A percentile compares a stretch with the other conserved stretches of the same genome.
These are phyloP conservation scores for Gobiocypris rarus DNA, from an alignment of 2,113 vertebrate genomes.

Conservation along the genomic window DNA sequence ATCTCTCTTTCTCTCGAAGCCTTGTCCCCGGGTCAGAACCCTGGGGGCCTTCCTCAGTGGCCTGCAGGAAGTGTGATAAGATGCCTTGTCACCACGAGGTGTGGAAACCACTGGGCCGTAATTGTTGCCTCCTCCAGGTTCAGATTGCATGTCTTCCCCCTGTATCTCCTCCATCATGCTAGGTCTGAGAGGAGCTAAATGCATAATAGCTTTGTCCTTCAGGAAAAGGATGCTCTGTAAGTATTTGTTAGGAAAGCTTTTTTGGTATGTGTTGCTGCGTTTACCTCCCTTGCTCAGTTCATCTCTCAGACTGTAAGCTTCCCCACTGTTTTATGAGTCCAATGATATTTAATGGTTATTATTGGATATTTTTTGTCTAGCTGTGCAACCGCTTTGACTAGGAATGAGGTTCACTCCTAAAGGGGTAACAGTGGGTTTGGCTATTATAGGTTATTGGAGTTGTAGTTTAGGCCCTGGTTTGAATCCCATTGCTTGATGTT, in stretches of 20 bases:
- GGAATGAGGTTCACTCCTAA: neutral
- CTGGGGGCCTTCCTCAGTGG: constrained; percentile 46
- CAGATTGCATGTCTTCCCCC: constrained; percentile 44
- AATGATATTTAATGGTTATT: neutral
- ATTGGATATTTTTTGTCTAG: neutral
- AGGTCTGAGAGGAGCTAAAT: constrained; percentile 41
- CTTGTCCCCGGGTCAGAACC: constrained; percentile 21
- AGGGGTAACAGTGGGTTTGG: neutral
- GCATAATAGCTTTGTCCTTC: constrained; percentile 55
- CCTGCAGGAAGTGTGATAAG: constrained; percentile 62
- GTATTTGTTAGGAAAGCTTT: constrained; percentile 30
- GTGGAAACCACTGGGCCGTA: constrained; percentile 46
- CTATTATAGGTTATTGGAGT: constrained; percentile 11
- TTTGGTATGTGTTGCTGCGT: neutral
- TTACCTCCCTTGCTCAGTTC: constrained; percentile 1
- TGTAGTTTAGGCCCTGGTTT: neutral
- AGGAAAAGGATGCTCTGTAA: constrained; percentile 43
- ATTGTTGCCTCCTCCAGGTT: constrained; percentile 49
- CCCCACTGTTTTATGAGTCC: constrained; percentile 13
- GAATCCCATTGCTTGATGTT: neutral
- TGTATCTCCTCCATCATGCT: constrained; percentile 40
- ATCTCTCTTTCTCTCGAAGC: constrained; percentile 24
- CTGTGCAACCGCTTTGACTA: neutral
- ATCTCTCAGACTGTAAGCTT: neutral
- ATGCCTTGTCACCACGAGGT: constrained; percentile 51